Percentiles rank a stretch among this genome's conserved stretches.
Evolutionary conservation across 2,113 vertebrate genomes (phyloP).

Genomic region (Pterocles orientalis): DNA sequence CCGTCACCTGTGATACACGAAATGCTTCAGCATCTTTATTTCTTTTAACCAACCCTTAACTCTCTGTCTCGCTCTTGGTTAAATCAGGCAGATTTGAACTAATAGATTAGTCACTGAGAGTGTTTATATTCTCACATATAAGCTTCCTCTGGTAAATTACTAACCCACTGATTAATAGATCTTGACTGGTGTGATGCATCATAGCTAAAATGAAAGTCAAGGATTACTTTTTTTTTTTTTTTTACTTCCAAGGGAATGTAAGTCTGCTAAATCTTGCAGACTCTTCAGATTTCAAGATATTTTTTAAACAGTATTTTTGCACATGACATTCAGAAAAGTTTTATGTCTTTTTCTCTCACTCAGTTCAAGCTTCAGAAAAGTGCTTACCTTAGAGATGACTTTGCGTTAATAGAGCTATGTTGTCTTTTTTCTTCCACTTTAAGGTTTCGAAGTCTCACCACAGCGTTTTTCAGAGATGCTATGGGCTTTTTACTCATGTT

Average conservation of each 20-base stretch:
- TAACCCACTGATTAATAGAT: background rate
- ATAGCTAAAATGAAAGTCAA: background rate
- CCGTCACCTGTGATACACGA: too few relatives aligned
- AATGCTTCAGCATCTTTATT: background rate
- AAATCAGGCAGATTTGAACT: background rate
- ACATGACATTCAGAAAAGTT: background rate
- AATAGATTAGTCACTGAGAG: background rate
- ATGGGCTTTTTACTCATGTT: slow-evolving; percentile 98
- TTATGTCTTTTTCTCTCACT: background rate
- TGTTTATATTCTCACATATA: background rate
- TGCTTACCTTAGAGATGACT: background rate
- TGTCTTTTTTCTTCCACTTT: background rate
- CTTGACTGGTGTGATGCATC: background rate
- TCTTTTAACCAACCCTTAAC: background rate
- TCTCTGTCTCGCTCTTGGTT: background rate
- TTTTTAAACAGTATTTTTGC: background rate
- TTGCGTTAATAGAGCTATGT: background rate
- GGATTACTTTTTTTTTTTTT: background rate
- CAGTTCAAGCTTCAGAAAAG: background rate
- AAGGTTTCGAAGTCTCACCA: slow-evolving; percentile 90
- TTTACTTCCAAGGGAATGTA: background rate
- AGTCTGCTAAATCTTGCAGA: background rate
- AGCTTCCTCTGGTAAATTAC: background rate
- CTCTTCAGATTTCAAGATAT: background rate
- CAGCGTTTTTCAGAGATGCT: slow-evolving; percentile 95